Evolutionary conservation across 2,797 vertebrate genomes (phyloP).

Genomic region (Morus bassanus): DNA sequence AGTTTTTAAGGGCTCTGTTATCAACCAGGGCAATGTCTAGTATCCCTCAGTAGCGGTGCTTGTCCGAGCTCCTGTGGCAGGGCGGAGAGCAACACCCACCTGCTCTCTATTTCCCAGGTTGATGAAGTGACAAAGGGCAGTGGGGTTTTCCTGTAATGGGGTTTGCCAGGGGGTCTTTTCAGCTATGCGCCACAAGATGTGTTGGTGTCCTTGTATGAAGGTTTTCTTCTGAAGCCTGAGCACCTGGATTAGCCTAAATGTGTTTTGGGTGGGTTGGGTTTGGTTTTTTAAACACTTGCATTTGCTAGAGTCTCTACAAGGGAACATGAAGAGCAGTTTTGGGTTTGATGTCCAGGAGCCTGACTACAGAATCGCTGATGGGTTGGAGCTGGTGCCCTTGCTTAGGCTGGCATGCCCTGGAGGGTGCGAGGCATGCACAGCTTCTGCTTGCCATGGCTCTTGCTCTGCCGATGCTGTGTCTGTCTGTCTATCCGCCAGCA

Average conservation of each 20-base stretch:
- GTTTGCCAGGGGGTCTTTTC: not conserved
- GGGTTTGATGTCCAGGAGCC: not conserved
- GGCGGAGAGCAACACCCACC: not conserved
- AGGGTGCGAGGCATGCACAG: not conserved
- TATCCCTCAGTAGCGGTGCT: not conserved
- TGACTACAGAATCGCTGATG: not conserved
- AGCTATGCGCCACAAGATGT: not conserved
- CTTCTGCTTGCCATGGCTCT: not conserved
- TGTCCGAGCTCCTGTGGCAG: not conserved
- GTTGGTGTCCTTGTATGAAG: not conserved
- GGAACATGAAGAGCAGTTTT: not conserved
- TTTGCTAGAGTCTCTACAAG: not conserved
- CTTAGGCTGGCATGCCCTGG: not conserved
- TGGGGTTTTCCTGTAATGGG: not conserved
- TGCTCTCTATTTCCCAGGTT: not conserved
- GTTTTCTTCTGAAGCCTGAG: not conserved
- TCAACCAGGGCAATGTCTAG: not conserved
- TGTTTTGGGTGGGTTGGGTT: not conserved
- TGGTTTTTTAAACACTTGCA: not conserved
- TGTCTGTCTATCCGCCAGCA: not conserved
- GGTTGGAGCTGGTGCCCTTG: not conserved
- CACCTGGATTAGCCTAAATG: not conserved
- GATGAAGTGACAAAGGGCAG: not conserved
- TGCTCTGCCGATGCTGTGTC: not conserved
- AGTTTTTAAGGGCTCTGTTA: not conserved